Percentiles rank a stretch among this genome's conserved stretches.
phyloP scores from a whole-genome alignment of 2,113 vertebrate species.

The Poeciliopsis prolifica region DNA sequence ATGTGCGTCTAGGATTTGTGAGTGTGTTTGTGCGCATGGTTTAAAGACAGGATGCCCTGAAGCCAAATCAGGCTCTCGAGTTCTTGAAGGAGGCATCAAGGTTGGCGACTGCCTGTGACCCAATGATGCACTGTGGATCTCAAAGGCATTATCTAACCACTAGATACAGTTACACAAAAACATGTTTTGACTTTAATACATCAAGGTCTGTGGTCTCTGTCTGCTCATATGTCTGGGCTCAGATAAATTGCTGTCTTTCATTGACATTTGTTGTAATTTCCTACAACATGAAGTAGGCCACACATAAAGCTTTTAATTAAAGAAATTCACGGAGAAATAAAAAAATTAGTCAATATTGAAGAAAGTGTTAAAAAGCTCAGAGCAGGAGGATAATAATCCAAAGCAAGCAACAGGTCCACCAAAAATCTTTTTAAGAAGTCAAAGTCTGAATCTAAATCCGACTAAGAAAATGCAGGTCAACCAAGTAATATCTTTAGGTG shows the following conservation, averaged over 20 bases:
- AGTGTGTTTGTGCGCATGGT: constrained; percentile 11
- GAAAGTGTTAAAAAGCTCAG: neutral
- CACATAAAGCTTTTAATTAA: no score
- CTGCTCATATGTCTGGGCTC: constrained; percentile 35
- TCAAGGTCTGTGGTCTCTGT: constrained; percentile 47
- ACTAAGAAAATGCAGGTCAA: neutral
- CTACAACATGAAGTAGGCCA: neutral
- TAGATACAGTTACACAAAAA: constrained; percentile 33
- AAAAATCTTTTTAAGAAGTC: neutral
- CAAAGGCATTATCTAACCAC: constrained; percentile 56
- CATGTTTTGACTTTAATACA: constrained; percentile 44
- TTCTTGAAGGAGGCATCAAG: constrained; percentile 49
- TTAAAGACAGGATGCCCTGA: constrained; percentile 33
- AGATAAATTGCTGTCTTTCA: constrained; percentile 34
- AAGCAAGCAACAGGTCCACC: neutral
- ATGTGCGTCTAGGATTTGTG: neutral
- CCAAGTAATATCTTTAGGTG: neutral
- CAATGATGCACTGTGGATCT: constrained; percentile 39
- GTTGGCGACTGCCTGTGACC: constrained; percentile 44
- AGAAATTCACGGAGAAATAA: no score
- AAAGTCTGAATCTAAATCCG: neutral
- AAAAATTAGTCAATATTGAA: no score
- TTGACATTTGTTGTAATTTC: constrained; percentile 14
- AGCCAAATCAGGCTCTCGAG: constrained; percentile 52
- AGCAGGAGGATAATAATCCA: neutral